Evolutionary conservation across 2,113 vertebrate species (phyloP).

Genomic region (Hyperopisus bebe): DNA sequence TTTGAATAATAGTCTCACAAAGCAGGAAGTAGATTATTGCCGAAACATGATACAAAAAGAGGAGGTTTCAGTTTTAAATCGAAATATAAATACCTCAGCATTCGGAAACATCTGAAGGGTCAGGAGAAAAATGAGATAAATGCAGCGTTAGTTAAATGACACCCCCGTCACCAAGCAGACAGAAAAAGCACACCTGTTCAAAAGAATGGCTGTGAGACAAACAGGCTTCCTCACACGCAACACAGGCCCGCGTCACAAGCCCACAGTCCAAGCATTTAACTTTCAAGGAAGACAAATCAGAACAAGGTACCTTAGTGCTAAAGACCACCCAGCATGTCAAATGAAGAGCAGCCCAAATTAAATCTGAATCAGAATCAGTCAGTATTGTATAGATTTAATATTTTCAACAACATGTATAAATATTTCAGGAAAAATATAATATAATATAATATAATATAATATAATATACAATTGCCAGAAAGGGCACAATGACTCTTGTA

Average conservation of each 20-base stretch:
- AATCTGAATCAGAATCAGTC: conserved; percentile 18
- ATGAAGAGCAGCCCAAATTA: neutral
- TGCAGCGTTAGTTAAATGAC: conserved; percentile 60
- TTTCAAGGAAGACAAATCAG: conserved; percentile 3
- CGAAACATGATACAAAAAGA: conserved; percentile 31
- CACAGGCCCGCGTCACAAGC: conserved; percentile 29
- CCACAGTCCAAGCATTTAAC: conserved; percentile 6
- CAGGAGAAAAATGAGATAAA: conserved; percentile 60
- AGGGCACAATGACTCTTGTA: neutral
- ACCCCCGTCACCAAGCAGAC: conserved; percentile 57
- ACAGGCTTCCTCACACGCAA: conserved; percentile 50
- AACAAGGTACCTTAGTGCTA: neutral
- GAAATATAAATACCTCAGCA: conserved; percentile 71
- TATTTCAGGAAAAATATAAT: neutral
- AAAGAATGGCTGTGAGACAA: conserved; percentile 42
- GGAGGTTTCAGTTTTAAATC: conserved; percentile 33
- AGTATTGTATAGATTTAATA: neutral
- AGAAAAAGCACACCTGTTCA: conserved; percentile 50
- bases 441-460: neutral
- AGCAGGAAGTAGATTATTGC: conserved; percentile 49
- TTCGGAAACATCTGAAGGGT: conserved; percentile 77
- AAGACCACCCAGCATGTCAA: neutral
- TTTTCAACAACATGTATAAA: neutral
- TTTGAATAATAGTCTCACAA: conserved; percentile 21
- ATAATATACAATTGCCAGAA: neutral